Base-by-base conservation (phyloP, 2,888 invertebrate species). In the Spialia ferax region DNA sequence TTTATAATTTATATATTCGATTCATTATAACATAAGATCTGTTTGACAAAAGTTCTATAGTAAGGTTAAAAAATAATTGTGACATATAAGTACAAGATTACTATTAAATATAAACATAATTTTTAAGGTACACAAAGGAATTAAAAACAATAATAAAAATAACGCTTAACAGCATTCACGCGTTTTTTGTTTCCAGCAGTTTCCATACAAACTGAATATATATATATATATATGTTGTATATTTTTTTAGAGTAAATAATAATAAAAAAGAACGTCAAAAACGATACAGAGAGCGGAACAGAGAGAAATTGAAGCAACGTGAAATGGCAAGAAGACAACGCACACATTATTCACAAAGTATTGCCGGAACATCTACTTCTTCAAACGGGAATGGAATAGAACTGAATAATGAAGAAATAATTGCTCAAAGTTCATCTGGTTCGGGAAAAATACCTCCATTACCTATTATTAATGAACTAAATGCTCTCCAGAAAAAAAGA, bases 231-330 rank as follows among this genome's bases (percentile, higher is more conserved):
- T 26, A 26, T 26, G 1, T 35, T 50, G 7, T 50, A n/a, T n/a
- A n/a, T 60, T 32, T 70, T 70, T 75, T 75, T 63, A 74, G 71
- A 74, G 68, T 71, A 71, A 68, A 72, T 70, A 74, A 70, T 63
- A 74, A 75, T 42, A 42, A 42, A 71, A 77, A 57, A 69, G 74
- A 74, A 73, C 71, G 74, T 70, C 76, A 76, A 63, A 60, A 71
- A 73, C 67, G 74, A 73, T 75, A 75, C 70, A 75, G 75, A 69
- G 73, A 75, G 73, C 70, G 65, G 72, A 77, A 77, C 70, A 77
- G 75, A 74, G 74, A 74, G 10, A 76, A 75, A 72, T 70, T 74
- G 62, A 73, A 73, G 26, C 70, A 71, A 59, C 73, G 73, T 71
- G 76, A 75, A 73, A 73, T 73, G 57, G 73, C 75, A 71, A 75